These are phyloP conservation scores for Pholis gunnellus DNA, from an alignment of 2,113 vertebrate genomes.

Conservation along the genomic window DNA sequence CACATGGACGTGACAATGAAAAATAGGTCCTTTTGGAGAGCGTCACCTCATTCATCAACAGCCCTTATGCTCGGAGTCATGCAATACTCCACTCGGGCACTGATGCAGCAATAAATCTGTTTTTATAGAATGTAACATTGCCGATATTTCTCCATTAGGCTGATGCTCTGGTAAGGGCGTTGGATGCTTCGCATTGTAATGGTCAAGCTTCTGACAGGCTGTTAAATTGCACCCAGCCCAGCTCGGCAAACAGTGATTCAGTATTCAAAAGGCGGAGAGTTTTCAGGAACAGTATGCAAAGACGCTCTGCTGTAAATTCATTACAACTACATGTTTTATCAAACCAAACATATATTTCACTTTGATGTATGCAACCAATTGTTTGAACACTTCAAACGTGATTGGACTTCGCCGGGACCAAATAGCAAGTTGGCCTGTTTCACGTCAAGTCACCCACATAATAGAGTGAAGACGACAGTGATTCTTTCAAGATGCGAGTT, in stretches of 20 bases:
- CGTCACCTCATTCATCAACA: conserved; percentile 75
- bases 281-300: not conserved
- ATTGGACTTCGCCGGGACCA: conserved; percentile 24
- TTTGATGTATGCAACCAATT: conserved; percentile 38
- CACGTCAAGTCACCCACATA: conserved; percentile 48
- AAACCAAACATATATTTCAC: not conserved
- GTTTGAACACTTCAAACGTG: conserved; percentile 19
- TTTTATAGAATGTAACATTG: conserved; percentile 81
- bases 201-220: conserved; percentile 57
- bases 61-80: conserved; percentile 58
- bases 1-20: conserved; percentile 66
- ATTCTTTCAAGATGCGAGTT: conserved; percentile 64
- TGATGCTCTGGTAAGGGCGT: conserved; percentile 36
- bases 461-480: conserved; percentile 42
- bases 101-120: conserved; percentile 74
- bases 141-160: conserved; percentile 79
- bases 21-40: conserved; percentile 63
- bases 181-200: conserved; percentile 49
- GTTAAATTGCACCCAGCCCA: conserved; percentile 41
- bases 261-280: not conserved
- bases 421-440: conserved; percentile 46
- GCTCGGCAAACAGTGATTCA: not conserved
- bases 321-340: not conserved
- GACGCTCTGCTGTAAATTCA: not conserved
- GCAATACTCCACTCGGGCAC: conserved; percentile 58